phyloP scores from a whole-genome alignment of 1,140 invertebrate species.

The Meteorus sp. region DNA sequence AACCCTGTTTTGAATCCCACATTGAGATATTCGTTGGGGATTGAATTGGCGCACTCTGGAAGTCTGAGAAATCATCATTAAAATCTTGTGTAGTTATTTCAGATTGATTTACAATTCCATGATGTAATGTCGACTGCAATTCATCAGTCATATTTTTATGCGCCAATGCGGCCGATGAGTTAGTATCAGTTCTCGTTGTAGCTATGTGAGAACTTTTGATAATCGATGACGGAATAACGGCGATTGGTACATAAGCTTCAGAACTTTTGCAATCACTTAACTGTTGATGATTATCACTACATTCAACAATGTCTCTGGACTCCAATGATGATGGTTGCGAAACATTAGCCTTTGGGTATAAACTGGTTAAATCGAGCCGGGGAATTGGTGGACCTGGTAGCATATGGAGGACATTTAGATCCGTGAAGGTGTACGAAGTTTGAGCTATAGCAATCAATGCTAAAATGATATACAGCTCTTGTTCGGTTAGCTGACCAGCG shows the following conservation, averaged over 20 bases:
- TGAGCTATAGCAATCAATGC: slow-evolving; percentile 68
- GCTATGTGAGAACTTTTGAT: slow-evolving; percentile 14
- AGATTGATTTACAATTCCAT: too few relatives aligned
- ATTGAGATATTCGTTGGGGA: slow-evolving; percentile 39
- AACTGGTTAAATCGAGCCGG: slow-evolving; percentile 51
- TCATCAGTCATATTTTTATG: neutral
- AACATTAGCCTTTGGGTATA: slow-evolving; percentile 27
- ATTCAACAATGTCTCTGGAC: neutral
- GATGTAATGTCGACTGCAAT: neutral
- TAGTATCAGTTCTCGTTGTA: slow-evolving; percentile 14
- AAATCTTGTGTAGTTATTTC: slow-evolving; percentile 36
- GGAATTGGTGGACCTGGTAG: slow-evolving; percentile 62
- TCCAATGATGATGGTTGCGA: slow-evolving; percentile 8
- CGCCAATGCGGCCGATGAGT: neutral
- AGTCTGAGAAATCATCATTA: slow-evolving; percentile 65
- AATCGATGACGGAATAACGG: slow-evolving; percentile 14
- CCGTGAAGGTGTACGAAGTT: slow-evolving; percentile 61
- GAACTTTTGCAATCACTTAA: slow-evolving; percentile 1
- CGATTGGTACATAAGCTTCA: neutral
- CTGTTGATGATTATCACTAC: neutral
- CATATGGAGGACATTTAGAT: slow-evolving; percentile 58
- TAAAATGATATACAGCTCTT: slow-evolving; percentile 65
- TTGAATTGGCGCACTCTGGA: slow-evolving; percentile 59
- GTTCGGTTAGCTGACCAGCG: slow-evolving; percentile 64
- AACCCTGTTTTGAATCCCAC: slow-evolving; percentile 52